Evolutionary conservation across 2,888 invertebrate genomes (phyloP).

Genomic region (Athrips mouffetella): DNA sequence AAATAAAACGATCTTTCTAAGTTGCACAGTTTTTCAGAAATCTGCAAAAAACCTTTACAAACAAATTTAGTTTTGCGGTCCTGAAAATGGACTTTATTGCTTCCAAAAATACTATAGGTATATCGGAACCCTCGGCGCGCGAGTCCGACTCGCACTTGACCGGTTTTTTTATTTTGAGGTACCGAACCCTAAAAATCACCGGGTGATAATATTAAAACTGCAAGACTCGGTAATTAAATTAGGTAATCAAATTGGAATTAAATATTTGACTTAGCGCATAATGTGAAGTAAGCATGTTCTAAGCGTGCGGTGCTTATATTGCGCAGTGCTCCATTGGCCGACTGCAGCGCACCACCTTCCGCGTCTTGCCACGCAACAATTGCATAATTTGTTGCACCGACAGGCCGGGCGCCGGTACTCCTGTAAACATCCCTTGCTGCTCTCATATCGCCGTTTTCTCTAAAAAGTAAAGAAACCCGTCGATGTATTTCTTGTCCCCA

Average conservation of each 20-base stretch:
- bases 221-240: slow-evolving; percentile 3
- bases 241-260: slow-evolving; percentile 14
- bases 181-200: too few relatives aligned
- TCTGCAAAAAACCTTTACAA: too few relatives aligned
- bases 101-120: too few relatives aligned
- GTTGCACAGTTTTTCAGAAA: too few relatives aligned
- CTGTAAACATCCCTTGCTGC: slow-evolving; percentile 33
- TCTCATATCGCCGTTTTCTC: not conserved
- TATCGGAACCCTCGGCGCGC: too few relatives aligned
- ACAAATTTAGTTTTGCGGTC: too few relatives aligned
- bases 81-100: too few relatives aligned
- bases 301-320: slow-evolving; percentile 44
- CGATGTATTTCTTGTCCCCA: slow-evolving; percentile 30
- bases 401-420: slow-evolving; percentile 23
- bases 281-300: slow-evolving; percentile 31
- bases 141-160: too few relatives aligned
- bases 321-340: slow-evolving; percentile 66
- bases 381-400: slow-evolving; percentile 48
- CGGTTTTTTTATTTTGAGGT: too few relatives aligned
- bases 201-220: too few relatives aligned
- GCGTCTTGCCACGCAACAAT: slow-evolving; percentile 63
- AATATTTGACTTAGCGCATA: slow-evolving; percentile 21
- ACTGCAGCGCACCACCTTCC: slow-evolving; percentile 70
- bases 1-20: too few relatives aligned
- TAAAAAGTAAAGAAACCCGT: slow-evolving; percentile 6